Percentiles rank a stretch among this genome's conserved stretches.
These are phyloP conservation scores for Temnothorax unifasciatus DNA, from an alignment of 2,888 invertebrate species.

Conservation along the genomic window DNA sequence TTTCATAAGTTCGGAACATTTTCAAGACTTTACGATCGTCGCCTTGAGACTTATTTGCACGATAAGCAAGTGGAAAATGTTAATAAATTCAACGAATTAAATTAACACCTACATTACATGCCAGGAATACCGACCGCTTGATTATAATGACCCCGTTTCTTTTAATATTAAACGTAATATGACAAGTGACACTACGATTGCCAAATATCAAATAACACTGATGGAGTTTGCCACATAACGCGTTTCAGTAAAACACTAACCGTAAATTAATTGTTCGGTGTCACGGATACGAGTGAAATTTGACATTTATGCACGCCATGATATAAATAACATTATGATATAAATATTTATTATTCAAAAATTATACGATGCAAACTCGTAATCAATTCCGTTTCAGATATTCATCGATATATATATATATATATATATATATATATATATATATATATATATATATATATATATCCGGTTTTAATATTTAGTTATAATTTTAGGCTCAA, in stretches of 20 bases:
- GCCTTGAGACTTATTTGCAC: slow-evolving; percentile 48
- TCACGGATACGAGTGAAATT: not conserved
- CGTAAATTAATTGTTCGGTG: not conserved
- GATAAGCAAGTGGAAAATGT: slow-evolving; percentile 38
- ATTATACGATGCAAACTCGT: not conserved
- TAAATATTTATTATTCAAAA: not conserved
- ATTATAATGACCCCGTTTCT: slow-evolving; percentile 33
- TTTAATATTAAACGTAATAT: slow-evolving; percentile 28
- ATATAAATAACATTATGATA: not conserved
- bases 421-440: not conserved
- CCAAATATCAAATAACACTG: slow-evolving; percentile 9
- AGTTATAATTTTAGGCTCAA: not conserved
- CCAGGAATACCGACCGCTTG: slow-evolving; percentile 18
- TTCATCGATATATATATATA: not conserved
- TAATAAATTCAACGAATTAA: slow-evolving; percentile 57
- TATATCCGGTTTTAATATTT: slow-evolving; percentile 13
- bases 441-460: not conserved
- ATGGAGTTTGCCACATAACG: not conserved
- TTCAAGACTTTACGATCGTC: slow-evolving; percentile 33
- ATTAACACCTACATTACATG: slow-evolving; percentile 18
- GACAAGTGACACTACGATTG: slow-evolving; percentile 21
- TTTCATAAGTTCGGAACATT: slow-evolving; percentile 37
- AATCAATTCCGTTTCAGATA: not conserved
- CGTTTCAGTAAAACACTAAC: slow-evolving; percentile 9
- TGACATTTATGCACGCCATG: not conserved